phyloP scores from a whole-genome alignment of 2,888 invertebrate species.

The Melipona beecheii region DNA sequence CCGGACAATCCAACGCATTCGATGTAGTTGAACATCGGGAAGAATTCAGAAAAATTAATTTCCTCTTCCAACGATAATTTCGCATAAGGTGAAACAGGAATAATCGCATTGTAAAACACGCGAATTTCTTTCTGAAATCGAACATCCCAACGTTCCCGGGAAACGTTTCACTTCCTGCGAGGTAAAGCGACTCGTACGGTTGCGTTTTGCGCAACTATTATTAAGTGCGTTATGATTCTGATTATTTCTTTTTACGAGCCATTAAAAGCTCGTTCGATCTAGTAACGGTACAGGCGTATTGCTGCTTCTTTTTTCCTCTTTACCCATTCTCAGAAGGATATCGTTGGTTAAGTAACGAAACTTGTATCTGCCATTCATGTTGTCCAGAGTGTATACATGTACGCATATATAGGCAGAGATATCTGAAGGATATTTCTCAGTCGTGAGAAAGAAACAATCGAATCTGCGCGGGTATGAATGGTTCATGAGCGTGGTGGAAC shows the following conservation, averaged over 20 bases:
- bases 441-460: constrained; percentile 60
- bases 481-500: constrained; percentile 25
- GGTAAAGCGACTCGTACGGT: background rate
- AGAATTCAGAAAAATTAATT: background rate
- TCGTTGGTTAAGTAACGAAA: constrained; percentile 46
- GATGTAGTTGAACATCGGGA: no score
- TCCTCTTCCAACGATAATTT: background rate
- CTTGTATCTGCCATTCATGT: constrained; percentile 55
- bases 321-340: constrained; percentile 6
- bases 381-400: constrained; percentile 21
- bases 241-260: constrained; percentile 10
- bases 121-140: background rate
- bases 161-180: constrained; percentile 14
- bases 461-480: constrained; percentile 33
- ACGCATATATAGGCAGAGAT: background rate
- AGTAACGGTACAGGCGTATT: background rate
- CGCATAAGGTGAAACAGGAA: no score
- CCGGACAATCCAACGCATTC: no score
- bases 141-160: constrained; percentile 19
- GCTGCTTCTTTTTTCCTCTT: background rate
- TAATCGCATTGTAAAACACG: background rate
- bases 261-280: constrained; percentile 34
- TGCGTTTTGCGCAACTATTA: constrained; percentile 22
- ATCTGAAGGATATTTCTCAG: constrained; percentile 25
- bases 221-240: background rate